These are phyloP conservation scores for Xanthorhoe designata DNA, from an alignment of 2,888 invertebrate species.

Conservation along the genomic window DNA sequence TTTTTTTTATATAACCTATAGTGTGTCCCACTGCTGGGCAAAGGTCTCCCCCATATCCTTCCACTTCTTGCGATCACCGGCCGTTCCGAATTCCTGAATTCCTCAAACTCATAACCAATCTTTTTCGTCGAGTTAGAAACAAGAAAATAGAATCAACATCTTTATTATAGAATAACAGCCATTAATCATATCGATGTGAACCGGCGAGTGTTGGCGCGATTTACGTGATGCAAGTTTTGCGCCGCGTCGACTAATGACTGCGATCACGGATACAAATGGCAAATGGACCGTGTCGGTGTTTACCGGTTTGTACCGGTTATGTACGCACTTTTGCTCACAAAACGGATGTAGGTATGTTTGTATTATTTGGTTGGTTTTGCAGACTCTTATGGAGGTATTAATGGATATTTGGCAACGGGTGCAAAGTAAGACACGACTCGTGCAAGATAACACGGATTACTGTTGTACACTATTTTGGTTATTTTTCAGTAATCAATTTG, in stretches of 20 bases:
- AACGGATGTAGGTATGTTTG: background rate
- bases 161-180: constrained; percentile 10
- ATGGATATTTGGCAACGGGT: no score
- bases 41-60: no score
- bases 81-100: no score
- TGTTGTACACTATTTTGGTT: no score
- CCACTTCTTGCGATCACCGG: no score
- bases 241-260: constrained; percentile 71
- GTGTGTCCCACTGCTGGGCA: no score
- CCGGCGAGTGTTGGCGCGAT: constrained; percentile 67
- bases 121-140: background rate
- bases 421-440: no score
- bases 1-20: no score
- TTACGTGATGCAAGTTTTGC: constrained; percentile 71
- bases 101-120: no score
- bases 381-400: no score
- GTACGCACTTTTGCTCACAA: background rate
- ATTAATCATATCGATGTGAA: constrained; percentile 79
- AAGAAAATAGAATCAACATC: constrained; percentile 10
- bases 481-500: no score
- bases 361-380: background rate
- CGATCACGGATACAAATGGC: constrained; percentile 63
- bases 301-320: constrained; percentile 16
- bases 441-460: no score
- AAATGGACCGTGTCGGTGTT: constrained; percentile 36